Evolutionary conservation across 2,797 vertebrate species (phyloP), one percentile per base, ranked within the genome.

Genomic region (Pitangus sulphuratus): DNA sequence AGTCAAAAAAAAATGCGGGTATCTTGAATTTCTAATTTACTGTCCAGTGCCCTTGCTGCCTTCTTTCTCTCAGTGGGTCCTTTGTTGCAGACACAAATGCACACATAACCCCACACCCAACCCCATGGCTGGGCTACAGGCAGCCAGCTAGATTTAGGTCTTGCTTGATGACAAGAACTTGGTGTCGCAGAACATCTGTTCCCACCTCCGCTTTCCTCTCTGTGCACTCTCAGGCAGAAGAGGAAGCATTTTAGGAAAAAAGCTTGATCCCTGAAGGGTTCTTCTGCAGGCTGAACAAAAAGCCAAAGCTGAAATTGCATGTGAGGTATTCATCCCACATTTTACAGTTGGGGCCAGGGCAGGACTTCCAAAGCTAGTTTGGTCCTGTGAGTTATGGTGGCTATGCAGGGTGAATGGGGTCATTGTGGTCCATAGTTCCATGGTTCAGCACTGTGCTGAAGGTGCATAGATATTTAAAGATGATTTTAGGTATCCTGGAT

Each of bases 191-290:
- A 61, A 30, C 31, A 2, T 28, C 48, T 60, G 21, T 25, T 66
- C 47, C 35, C n/a, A 33, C 0, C 0, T 61, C 26, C 21, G 20
- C 15, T 24, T 62, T 61, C 72, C 1, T 5, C 11, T 37, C 40
- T 18, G 20, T 12, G 45, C 7, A 2, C n/a, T 50, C 30, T 20
- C 6, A 7, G 31, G 45, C 15, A 35, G 18, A 7, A 1, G 1
- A 31, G 77, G 62, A 11, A 83, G 17, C 12, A 10, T n/a, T 22
- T 42, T 33, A 54, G 57, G 48, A 50, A 28, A 53, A 76, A 26
- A 0, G 0, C 5, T 44, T 20, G 31, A 39, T 6, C 7, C 16
- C 22, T 14, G 8, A 30, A 57, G 35, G 65, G 28, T 3, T 53
- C 74, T 74, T 70, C 42, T 26, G 11, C 20, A 30, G 53, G 42